A percentile compares a stretch with the other conserved stretches of the same genome.
Evolutionary conservation across 2,888 invertebrate genomes (phyloP).

Genomic region (Dichetophora obliterata): DNA sequence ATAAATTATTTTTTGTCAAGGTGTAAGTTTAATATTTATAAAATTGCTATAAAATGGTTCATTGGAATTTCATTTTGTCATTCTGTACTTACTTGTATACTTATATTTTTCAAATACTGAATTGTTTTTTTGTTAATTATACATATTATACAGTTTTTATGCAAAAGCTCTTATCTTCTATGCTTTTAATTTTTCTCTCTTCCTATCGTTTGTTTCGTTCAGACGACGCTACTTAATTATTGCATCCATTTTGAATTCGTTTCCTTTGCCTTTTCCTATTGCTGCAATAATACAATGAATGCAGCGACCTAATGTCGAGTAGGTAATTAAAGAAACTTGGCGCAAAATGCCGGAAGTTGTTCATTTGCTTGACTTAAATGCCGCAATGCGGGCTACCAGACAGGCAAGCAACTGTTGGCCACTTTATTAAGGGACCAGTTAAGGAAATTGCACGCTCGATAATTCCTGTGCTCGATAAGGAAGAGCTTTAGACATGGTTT

Average conservation of each 20-base stretch:
- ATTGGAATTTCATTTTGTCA: too few relatives aligned
- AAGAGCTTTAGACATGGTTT: too few relatives aligned
- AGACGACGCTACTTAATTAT: too few relatives aligned
- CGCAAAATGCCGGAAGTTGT: constrained; percentile 39
- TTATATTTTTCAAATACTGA: too few relatives aligned
- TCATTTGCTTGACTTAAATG: constrained; percentile 39
- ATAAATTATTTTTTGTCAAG: too few relatives aligned
- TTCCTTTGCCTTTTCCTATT: background rate
- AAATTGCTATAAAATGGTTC: too few relatives aligned
- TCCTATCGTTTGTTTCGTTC: background rate
- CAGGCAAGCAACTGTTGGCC: background rate
- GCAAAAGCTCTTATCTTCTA: background rate
- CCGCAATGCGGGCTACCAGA: constrained; percentile 29
- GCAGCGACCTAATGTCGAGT: background rate
- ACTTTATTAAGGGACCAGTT: background rate
- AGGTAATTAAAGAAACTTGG: constrained; percentile 29
- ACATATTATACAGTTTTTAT: too few relatives aligned
- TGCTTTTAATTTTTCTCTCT: background rate
- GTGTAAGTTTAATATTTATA: too few relatives aligned
- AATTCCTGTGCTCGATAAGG: background rate
- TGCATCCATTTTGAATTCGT: background rate
- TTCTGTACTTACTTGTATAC: too few relatives aligned
- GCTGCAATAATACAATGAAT: background rate
- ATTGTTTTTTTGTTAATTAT: too few relatives aligned
- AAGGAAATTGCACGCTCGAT: background rate